Evolutionary conservation across 2,113 vertebrate species (phyloP).

Genomic region (Potamarius usumacintae): DNA sequence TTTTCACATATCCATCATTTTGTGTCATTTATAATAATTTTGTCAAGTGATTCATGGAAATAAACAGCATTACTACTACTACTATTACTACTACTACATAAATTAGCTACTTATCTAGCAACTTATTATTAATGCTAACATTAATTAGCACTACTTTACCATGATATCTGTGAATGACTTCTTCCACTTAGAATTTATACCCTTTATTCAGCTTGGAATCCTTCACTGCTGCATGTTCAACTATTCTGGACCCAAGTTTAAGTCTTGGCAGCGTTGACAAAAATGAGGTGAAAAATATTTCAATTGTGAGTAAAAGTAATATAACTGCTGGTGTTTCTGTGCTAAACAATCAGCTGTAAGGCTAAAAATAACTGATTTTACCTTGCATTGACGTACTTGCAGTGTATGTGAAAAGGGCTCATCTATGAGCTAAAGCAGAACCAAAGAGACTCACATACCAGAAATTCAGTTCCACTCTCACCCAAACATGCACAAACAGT

Average conservation of each 20-base stretch:
- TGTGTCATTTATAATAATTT: not conserved
- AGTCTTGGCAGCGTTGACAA: not conserved
- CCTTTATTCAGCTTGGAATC: not conserved
- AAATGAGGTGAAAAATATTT: too few relatives aligned
- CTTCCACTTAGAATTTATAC: not conserved
- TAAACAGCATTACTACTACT: not conserved
- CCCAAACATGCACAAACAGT: not conserved
- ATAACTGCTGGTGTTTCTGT: not conserved
- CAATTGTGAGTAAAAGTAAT: too few relatives aligned
- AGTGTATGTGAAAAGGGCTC: not conserved
- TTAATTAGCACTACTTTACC: not conserved
- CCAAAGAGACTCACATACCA: not conserved
- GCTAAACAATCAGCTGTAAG: not conserved
- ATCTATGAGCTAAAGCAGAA: not conserved
- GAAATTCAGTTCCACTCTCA: not conserved
- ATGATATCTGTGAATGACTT: too few relatives aligned
- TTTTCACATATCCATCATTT: too few relatives aligned
- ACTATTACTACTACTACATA: not conserved
- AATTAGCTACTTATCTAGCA: not conserved
- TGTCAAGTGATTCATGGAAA: not conserved
- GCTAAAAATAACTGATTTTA: not conserved
- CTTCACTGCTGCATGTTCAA: too few relatives aligned
- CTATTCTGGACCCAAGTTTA: not conserved
- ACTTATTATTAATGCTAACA: not conserved
- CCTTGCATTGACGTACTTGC: not conserved